These are phyloP conservation scores for Timema cristinae DNA, from an alignment of 2,888 invertebrate genomes.

Conservation along the genomic window DNA sequence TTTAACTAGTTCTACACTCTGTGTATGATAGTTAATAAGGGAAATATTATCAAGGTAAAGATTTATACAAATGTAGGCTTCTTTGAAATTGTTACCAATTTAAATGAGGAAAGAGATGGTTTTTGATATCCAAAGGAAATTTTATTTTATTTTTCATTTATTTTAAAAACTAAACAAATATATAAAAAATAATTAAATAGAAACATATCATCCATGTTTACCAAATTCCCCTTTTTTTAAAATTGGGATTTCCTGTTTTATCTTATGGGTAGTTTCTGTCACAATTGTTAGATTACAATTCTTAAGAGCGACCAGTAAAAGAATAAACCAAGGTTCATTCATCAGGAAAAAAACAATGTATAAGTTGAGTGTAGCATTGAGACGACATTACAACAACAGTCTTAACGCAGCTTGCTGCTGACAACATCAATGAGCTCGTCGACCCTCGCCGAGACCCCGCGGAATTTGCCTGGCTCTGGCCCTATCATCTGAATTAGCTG, in stretches of 20 bases:
- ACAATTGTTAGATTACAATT: neutral
- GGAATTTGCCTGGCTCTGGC: slow-evolving; percentile 77
- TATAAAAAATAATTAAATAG: neutral
- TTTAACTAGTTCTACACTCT: no score
- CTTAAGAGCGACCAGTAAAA: neutral
- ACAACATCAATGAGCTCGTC: slow-evolving; percentile 78
- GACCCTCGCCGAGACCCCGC: slow-evolving; percentile 73
- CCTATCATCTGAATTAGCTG: slow-evolving; percentile 89
- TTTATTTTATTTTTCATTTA: no score
- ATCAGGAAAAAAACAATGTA: neutral
- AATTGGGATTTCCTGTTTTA: no score
- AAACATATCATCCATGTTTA: neutral
- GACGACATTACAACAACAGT: slow-evolving; percentile 48
- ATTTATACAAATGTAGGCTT: no score
- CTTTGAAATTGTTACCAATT: no score
- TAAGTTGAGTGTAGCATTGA: slow-evolving; percentile 42
- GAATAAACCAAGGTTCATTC: neutral
- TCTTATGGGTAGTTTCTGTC: neutral
- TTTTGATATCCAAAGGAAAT: no score
- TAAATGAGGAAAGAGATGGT: no score
- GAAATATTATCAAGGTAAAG: no score
- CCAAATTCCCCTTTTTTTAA: no score
- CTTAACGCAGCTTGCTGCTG: slow-evolving; percentile 22
- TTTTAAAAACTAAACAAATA: neutral
- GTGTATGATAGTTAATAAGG: no score